A percentile compares a stretch with the other conserved stretches of the same genome.
Evolutionary conservation across 2,888 invertebrate genomes (phyloP).

Genomic region (Drosophila mulleri): DNA sequence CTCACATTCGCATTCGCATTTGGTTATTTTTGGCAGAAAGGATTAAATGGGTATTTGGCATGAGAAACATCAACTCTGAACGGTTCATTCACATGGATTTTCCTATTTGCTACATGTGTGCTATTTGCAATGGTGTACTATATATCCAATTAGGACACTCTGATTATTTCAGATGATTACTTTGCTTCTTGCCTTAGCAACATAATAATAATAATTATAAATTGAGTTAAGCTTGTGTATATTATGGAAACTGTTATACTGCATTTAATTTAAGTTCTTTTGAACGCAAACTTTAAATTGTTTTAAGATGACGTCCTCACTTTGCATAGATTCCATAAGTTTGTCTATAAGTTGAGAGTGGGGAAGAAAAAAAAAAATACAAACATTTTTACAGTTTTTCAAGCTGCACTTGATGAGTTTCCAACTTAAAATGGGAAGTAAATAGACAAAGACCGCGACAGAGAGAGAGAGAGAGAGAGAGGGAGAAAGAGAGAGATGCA

Average conservation of each 20-base stretch:
- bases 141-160: background rate
- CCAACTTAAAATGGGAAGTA: conserved; percentile 1
- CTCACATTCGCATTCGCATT: conserved; percentile 7
- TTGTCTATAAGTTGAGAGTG: conserved; percentile 1
- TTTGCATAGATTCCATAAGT: conserved; percentile 1
- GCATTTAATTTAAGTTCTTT: background rate
- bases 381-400: conserved; percentile 1
- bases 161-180: background rate
- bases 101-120: background rate
- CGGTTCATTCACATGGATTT: conserved; percentile 11
- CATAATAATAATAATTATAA: too few species aligned
- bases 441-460: background rate
- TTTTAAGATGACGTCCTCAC: background rate
- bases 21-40: conserved; percentile 10
- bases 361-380: background rate
- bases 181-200: background rate
- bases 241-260: background rate
- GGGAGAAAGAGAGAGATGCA: background rate
- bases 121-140: too few species aligned
- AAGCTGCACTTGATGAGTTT: background rate
- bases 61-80: conserved; percentile 10
- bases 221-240: background rate
- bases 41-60: conserved; percentile 27
- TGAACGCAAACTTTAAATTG: background rate
- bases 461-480: background rate